These are phyloP conservation scores for Siniperca undulata DNA, from an alignment of 2,797 vertebrate genomes.

Conservation along the genomic window DNA sequence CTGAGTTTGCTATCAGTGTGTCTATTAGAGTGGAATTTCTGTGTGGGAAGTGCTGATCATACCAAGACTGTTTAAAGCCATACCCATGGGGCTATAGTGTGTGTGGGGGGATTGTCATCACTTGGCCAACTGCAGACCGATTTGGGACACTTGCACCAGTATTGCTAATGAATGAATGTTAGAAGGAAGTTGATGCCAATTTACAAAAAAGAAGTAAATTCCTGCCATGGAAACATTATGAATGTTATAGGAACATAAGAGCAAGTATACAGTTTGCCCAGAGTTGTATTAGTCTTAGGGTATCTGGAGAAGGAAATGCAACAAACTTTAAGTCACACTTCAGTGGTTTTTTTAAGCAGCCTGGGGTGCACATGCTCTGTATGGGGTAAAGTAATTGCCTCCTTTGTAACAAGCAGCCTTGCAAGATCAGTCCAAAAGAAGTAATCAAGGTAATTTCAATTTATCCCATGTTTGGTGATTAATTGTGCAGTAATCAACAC, in stretches of 20 bases:
- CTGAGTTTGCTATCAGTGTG: constrained; percentile 40
- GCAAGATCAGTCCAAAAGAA: constrained; percentile 70
- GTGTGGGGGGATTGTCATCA: constrained; percentile 57
- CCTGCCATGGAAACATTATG: constrained; percentile 19
- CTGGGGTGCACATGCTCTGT: constrained; percentile 2
- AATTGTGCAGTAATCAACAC: constrained; percentile 61
- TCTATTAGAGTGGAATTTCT: constrained; percentile 54
- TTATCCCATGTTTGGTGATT: constrained; percentile 39
- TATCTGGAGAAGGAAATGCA: background rate
- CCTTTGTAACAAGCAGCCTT: constrained; percentile 21
- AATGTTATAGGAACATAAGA: background rate
- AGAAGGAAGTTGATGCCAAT: constrained; percentile 15
- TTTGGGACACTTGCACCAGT: constrained; percentile 44
- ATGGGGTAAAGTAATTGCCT: constrained; percentile 28
- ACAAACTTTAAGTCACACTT: constrained; percentile 17
- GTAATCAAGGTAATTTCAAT: constrained; percentile 71
- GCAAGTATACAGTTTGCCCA: background rate
- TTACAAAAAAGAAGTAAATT: constrained; percentile 1
- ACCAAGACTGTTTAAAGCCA: constrained; percentile 60
- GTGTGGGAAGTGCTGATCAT: constrained; percentile 70
- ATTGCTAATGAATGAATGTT: constrained; percentile 30
- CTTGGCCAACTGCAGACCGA: constrained; percentile 54
- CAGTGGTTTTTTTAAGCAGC: constrained; percentile 11
- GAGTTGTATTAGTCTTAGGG: background rate
- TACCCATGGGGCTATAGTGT: constrained; percentile 59